Conservation (phyloP, 2,888 invertebrate species). For the Amorpha juglandis region DNA sequence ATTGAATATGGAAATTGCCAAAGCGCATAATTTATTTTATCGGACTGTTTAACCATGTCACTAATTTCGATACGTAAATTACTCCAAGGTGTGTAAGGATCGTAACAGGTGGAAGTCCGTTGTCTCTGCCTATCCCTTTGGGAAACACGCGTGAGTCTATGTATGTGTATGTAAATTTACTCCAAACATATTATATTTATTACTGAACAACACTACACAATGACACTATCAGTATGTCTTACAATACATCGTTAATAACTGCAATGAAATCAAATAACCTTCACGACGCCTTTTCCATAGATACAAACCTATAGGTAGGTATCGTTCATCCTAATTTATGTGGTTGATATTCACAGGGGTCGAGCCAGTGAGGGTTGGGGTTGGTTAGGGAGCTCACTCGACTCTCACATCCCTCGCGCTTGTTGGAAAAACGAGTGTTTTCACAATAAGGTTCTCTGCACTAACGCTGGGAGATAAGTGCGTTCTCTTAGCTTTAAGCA, state of each 20-base stretch:
- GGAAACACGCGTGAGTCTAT: too few species aligned
- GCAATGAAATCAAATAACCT: neutral
- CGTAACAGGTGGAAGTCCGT: too few species aligned
- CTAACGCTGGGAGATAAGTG: constrained; percentile 45
- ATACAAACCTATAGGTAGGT: neutral
- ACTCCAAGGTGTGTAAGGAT: too few species aligned
- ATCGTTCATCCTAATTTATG: constrained; percentile 6
- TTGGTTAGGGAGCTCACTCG: constrained; percentile 52
- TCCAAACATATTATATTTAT: too few species aligned
- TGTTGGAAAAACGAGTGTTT: constrained; percentile 46
- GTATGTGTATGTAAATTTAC: too few species aligned
- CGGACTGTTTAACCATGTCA: too few species aligned
- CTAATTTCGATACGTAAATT: too few species aligned
- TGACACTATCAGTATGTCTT: neutral
- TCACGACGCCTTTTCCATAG: neutral
- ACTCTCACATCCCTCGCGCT: constrained; percentile 25
- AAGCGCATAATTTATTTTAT: too few species aligned
- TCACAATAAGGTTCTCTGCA: constrained; percentile 48
- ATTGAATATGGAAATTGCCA: too few species aligned
- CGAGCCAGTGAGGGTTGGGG: constrained; percentile 53
- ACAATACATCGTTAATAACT: neutral
- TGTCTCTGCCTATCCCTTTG: too few species aligned
- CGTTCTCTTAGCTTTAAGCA: constrained; percentile 41
- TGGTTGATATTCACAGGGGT: constrained; percentile 28
- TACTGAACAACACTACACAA: neutral